These are phyloP conservation scores for Columba janthina DNA, from an alignment of 2,113 vertebrate species.

Conservation along the genomic window DNA sequence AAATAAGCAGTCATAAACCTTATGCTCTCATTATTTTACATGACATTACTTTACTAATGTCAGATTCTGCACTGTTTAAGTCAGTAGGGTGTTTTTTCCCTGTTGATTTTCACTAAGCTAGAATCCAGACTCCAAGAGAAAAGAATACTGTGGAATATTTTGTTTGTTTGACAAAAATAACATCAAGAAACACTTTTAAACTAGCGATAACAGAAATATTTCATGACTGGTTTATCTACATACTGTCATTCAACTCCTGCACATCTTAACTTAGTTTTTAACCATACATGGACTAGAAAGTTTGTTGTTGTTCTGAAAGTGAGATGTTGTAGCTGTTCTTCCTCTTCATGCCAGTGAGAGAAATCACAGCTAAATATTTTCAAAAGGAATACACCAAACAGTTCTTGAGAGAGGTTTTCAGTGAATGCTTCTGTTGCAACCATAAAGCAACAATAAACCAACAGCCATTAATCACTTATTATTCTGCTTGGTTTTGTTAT, in stretches of 20 bases:
- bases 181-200: neutral
- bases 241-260: neutral
- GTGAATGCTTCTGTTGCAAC: neutral
- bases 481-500: neutral
- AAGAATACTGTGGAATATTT: neutral
- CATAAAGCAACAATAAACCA: neutral
- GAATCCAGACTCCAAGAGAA: neutral
- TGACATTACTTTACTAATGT: neutral
- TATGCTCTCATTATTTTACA: slow-evolving; percentile 30
- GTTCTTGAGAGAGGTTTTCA: neutral
- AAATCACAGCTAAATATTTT: neutral
- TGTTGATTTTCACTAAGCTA: neutral
- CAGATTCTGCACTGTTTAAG: neutral
- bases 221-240: neutral
- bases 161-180: neutral
- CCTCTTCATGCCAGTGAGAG: neutral
- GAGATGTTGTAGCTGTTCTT: neutral
- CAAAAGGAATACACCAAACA: neutral
- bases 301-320: neutral
- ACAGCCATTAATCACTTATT: neutral
- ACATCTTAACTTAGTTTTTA: neutral
- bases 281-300: neutral
- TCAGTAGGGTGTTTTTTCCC: accelerated
- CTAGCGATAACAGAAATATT: neutral
- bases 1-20: slow-evolving; percentile 60